Evolutionary conservation across 2,888 invertebrate species (phyloP).

Genomic region (Dryomyza anilis): DNA sequence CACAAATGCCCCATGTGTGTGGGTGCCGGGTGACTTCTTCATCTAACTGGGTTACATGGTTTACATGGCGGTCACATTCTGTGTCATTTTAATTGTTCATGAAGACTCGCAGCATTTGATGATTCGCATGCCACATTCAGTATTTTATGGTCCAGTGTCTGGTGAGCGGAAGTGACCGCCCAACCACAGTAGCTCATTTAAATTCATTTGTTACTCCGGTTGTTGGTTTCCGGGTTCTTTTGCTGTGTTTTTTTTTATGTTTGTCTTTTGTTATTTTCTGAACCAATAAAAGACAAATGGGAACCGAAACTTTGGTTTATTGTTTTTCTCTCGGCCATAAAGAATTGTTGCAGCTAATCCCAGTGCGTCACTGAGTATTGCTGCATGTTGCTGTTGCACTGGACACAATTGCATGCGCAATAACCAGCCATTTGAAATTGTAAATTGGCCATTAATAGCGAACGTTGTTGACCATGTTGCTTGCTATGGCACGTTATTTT

Average conservation of each 20-base stretch:
- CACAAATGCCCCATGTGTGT: neutral
- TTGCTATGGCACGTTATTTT: neutral
- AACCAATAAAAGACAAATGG: slow-evolving; percentile 42
- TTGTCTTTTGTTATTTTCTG: neutral
- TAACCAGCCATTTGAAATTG: slow-evolving; percentile 40
- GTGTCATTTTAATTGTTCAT: slow-evolving; percentile 22
- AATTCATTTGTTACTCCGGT: slow-evolving; percentile 36
- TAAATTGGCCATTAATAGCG: slow-evolving; percentile 40
- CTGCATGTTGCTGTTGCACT: neutral
- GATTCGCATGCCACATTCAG: neutral
- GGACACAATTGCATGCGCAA: slow-evolving; percentile 14
- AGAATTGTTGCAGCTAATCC: slow-evolving; percentile 26
- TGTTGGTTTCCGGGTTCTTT: neutral
- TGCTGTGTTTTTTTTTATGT: neutral
- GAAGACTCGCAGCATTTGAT: slow-evolving; percentile 2
- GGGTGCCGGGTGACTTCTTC: too few species aligned
- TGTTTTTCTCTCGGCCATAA: slow-evolving; percentile 36
- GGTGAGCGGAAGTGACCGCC: slow-evolving; percentile 24
- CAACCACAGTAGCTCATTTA: slow-evolving; percentile 35
- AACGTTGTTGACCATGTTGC: neutral
- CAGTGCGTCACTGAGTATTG: slow-evolving; percentile 12
- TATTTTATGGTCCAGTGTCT: neutral
- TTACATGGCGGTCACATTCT: neutral
- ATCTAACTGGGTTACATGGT: too few species aligned
- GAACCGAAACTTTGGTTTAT: slow-evolving; percentile 40